Conservation (phyloP, 1,140 invertebrate species). For the Heliconius congener region DNA sequence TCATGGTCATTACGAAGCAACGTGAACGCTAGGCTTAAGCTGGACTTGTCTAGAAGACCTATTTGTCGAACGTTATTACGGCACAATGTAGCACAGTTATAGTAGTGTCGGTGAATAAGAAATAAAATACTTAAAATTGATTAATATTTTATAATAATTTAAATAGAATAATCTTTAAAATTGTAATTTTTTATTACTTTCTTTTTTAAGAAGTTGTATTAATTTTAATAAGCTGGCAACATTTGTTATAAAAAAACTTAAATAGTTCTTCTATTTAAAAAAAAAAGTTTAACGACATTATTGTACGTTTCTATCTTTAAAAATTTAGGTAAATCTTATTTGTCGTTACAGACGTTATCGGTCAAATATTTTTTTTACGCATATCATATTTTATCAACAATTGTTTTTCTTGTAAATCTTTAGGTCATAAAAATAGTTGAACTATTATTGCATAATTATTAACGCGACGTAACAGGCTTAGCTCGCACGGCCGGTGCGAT, state of each 20-base stretch:
- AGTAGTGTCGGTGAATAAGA: neutral
- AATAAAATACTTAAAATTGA: neutral
- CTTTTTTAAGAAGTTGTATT: too few species aligned
- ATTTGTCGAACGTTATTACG: neutral
- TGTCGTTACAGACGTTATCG: too few species aligned
- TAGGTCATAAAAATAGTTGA: neutral
- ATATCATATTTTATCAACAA: neutral
- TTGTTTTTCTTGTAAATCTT: neutral
- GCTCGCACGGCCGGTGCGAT: constrained; percentile 8
- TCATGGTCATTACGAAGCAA: neutral
- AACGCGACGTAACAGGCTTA: constrained; percentile 21
- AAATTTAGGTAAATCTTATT: too few species aligned
- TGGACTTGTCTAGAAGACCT: constrained; percentile 13
- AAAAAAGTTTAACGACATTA: too few species aligned
- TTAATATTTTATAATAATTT: too few species aligned
- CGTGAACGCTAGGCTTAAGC: constrained; percentile 11
- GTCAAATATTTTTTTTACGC: neutral
- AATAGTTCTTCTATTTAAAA: too few species aligned
- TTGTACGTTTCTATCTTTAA: too few species aligned
- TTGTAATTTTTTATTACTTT: too few species aligned
- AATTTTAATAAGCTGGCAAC: too few species aligned
- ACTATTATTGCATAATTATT: constrained; percentile 4
- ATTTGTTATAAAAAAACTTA: too few species aligned
- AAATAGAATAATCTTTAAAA: too few species aligned
- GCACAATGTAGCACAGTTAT: neutral